Base-by-base conservation (phyloP, 2,797 vertebrate species). In the Morelia viridis region DNA sequence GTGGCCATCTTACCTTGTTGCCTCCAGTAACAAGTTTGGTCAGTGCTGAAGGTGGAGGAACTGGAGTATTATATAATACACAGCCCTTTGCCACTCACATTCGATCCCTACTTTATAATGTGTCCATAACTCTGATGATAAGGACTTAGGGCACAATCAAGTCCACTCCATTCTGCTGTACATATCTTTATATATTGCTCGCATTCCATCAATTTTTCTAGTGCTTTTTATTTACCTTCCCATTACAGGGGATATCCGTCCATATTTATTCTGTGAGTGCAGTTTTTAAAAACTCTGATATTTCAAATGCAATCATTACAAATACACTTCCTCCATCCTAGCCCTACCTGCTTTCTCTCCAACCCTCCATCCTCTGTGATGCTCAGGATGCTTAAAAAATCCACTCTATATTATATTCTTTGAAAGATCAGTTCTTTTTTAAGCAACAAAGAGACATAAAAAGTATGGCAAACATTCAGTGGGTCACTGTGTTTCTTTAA, bases 131-230 rank as follows among this genome's bases (percentile, higher is more conserved):
- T 71, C 28, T 60, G 76, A 62, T 26, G 58, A 57, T 58, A 57
- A 87, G 50, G 85, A 61, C 50, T 28, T 50, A 60, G 31, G 86
- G 35, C 76, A 89, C 86, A 90, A 57, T 35, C 50, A 71, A n/a
- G 61, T 68, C 76, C 56, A 68, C 28, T 80, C 41, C 41, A 41
- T 87, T 87, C 84, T 80, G 56, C 65, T 93, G 93, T 93, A 93
- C 91, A 93, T 93, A 93, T 92, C 91, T 92, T 93, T 93, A 92
- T 93, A 93, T 93, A 93, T 91, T 6, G 65, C 71, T 93, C 58
- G 56, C 68, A 88, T 28, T 90, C 58, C 86, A 62, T 90, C n/a
- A 24, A 28, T 87, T 92, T 91, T 93, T 90, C 85, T 89, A 92
- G 93, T 90, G 89, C 71, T 71, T 92, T 93, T 91, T 71, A 90